Conservation (phyloP, 2,797 vertebrate species). For the Avahi laniger region DNA sequence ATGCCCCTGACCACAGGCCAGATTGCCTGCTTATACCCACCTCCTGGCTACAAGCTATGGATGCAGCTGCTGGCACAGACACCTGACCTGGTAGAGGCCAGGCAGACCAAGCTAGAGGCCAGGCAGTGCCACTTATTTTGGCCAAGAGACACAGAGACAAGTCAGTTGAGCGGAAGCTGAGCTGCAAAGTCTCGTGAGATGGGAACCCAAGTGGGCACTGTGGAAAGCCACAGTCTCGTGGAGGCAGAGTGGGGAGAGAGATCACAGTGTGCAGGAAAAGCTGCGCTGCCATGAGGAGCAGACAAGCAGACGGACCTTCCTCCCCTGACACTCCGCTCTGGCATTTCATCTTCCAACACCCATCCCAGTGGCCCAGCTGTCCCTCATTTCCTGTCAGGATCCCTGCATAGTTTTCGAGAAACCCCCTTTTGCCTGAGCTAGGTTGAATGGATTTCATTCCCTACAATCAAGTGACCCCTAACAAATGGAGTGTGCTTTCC, state of each 20-base stretch:
- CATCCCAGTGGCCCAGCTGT: neutral
- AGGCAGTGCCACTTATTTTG: neutral
- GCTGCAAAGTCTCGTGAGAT: neutral
- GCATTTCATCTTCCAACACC: neutral
- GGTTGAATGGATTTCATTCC: neutral
- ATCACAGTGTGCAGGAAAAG: neutral
- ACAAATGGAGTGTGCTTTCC: neutral
- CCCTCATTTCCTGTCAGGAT: neutral
- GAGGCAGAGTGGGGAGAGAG: neutral
- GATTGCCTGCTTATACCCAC: neutral
- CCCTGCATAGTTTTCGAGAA: neutral
- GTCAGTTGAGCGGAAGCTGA: neutral
- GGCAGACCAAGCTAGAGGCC: neutral
- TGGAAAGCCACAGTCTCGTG: neutral
- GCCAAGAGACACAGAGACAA: neutral
- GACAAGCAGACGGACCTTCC: neutral
- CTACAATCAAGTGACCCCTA: neutral
- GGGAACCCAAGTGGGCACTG: neutral
- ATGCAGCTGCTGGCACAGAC: neutral
- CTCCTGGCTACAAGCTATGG: neutral
- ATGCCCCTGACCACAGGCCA: neutral
- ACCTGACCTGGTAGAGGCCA: neutral
- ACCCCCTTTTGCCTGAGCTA: neutral
- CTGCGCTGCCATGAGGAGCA: neutral
- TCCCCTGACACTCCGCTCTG: neutral